Conservation (phyloP, 2,797 vertebrate species). For the Acanthiza pusilla region DNA sequence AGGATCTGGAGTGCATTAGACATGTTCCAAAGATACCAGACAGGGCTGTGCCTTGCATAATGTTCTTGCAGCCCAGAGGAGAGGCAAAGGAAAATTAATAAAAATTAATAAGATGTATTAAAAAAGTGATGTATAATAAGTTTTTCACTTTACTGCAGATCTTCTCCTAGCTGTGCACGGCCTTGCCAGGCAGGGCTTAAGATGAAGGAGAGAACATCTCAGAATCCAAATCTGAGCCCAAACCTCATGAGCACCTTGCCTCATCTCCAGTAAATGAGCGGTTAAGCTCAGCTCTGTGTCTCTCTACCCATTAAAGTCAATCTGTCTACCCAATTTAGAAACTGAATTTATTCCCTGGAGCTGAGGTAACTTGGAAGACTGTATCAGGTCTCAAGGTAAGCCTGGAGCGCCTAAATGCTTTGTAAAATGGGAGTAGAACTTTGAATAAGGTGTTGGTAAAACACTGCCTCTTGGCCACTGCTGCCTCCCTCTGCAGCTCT, state of each 20-base stretch:
- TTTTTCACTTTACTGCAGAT: background rate
- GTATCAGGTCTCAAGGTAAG: slow-evolving; percentile 29
- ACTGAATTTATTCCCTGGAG: background rate
- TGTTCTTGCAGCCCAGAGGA: background rate
- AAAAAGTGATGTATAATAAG: background rate
- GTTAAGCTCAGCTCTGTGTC: background rate
- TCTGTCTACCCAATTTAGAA: slow-evolving; percentile 10
- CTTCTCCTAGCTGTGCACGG: background rate
- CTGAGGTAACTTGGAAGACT: slow-evolving; percentile 1
- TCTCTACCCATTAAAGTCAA: background rate
- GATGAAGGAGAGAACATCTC: background rate
- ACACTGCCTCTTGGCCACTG: background rate
- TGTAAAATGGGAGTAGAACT: background rate
- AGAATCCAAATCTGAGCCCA: background rate
- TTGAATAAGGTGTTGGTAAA: background rate
- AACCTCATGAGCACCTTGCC: background rate
- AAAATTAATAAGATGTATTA: background rate
- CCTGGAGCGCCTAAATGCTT: background rate
- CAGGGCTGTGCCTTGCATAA: background rate
- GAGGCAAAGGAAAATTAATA: background rate
- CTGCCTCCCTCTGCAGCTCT: background rate
- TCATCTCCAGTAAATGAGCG: background rate
- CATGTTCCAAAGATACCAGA: background rate
- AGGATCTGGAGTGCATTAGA: background rate
- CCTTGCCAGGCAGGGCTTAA: background rate